Base-by-base conservation (phyloP, 37 sponge, comb jelly and placozoan genomes). In the Mnemiopsis leidyi region DNA sequence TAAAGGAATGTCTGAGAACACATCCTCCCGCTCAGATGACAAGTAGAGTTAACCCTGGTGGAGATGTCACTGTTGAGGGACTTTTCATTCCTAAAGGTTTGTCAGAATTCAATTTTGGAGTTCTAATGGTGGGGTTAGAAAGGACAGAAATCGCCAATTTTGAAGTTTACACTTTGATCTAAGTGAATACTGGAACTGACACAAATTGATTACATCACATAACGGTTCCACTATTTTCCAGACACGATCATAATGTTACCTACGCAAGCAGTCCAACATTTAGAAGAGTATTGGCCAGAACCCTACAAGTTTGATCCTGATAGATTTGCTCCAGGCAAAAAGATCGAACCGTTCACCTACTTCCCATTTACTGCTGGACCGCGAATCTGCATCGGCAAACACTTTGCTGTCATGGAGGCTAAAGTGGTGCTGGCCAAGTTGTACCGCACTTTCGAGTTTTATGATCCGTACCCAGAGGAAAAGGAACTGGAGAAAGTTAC, bases 1-100 rank as follows among this genome's bases (percentile, higher is more conserved):
- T 79, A 13, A 79, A 79, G 21, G 82, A 79, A 23, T 34, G 31
- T 32, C 82, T 79, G 35, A 23, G 82, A 36, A 23, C 32, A 2
- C 37, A 32, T 23, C 82, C 82, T 35, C 82, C 82, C 33, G 82
- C 37, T 31, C 36, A 35, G 37, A 79, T 32, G 35, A 79, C 82
- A 3, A 7, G 16, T 1, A 16, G 82, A 23, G 82, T 79, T 34
- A 23, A 23, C 32, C 7, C 23, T 16, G 21, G 2, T 1, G 5
- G 82, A 7, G 37, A 79, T 36, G 37, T 32, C 3, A 35, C 37
- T 23, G 82, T 79, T 1, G 82, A 16, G 36, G 82, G 82, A 1
- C 34, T 32, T 9, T 23, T 79, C 21, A 79, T 79, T 79, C 82
- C 82, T 5, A 79, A 79, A 79, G 37, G 82, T 79, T 67, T 67